Conservation (phyloP, 2,113 vertebrate genomes). For the Neogobius melanostomus region DNA sequence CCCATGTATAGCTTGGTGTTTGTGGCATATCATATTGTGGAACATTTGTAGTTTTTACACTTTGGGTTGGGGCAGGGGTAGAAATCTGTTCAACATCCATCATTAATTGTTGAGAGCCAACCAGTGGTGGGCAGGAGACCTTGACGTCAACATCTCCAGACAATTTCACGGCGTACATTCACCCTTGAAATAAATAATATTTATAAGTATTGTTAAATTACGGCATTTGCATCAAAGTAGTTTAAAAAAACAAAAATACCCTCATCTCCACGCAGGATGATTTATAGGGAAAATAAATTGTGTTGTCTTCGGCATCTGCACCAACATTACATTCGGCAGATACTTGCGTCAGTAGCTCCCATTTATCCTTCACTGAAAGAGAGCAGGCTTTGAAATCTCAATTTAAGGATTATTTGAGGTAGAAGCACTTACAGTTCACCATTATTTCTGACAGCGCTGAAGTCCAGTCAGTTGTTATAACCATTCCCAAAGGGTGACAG, state of each 20-base stretch:
- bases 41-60: not conserved
- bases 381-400: not conserved
- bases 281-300: slow-evolving; percentile 58
- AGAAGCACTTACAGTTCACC: slow-evolving; percentile 66
- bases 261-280: slow-evolving; percentile 64
- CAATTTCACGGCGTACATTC: slow-evolving; percentile 63
- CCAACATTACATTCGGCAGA: slow-evolving; percentile 65
- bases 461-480: slow-evolving; percentile 51
- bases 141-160: slow-evolving; percentile 39
- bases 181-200: slow-evolving; percentile 53
- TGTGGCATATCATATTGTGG: not conserved
- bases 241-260: slow-evolving; percentile 56
- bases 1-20: not conserved
- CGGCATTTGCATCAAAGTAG: not conserved
- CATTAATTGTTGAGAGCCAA: not conserved
- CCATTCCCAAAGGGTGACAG: slow-evolving; percentile 70
- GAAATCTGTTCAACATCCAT: not conserved
- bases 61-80: not conserved
- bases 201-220: not conserved
- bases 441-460: slow-evolving; percentile 39
- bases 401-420: not conserved
- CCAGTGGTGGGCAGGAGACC: slow-evolving; percentile 61
- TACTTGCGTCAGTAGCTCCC: slow-evolving; percentile 57
- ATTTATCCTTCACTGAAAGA: slow-evolving; percentile 59
- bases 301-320: slow-evolving; percentile 57